phyloP scores from a whole-genome alignment of 2,888 invertebrate species.

The Incurvaria masculella region DNA sequence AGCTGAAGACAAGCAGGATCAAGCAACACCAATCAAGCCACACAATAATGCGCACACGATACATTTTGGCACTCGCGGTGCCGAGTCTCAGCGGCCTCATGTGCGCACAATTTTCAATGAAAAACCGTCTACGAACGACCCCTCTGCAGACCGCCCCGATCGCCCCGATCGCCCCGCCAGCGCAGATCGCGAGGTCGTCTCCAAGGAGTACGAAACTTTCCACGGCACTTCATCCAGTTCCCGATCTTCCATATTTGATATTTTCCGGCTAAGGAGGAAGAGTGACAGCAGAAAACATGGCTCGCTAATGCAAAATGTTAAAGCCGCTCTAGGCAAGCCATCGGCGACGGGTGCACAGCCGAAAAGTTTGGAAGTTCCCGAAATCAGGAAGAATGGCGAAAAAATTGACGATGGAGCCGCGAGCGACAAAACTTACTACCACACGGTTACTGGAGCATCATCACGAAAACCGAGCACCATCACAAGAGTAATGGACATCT shows the following conservation, averaged over 20 bases:
- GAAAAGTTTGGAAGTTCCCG: constrained; percentile 32
- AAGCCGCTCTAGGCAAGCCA: constrained; percentile 20
- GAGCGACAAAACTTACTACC: constrained; percentile 49
- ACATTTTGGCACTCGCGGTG: constrained; percentile 48
- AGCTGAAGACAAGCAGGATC: constrained; percentile 32
- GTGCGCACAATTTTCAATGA: constrained; percentile 48
- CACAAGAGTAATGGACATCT: constrained; percentile 50
- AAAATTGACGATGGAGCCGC: constrained; percentile 33
- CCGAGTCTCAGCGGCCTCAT: constrained; percentile 45
- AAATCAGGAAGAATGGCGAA: constrained; percentile 32
- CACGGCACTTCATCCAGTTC: constrained; percentile 49
- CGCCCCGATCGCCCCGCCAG: constrained; percentile 45
- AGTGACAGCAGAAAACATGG: constrained; percentile 47
- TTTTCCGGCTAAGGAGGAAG: constrained; percentile 47
- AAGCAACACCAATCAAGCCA: constrained; percentile 28
- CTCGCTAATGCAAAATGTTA: constrained; percentile 30
- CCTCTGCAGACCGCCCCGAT: too few species aligned
- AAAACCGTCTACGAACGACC: constrained; percentile 29
- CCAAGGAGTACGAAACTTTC: constrained; percentile 46
- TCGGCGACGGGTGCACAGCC: constrained; percentile 16
- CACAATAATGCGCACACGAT: constrained; percentile 47
- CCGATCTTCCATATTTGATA: constrained; percentile 51
- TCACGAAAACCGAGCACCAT: constrained; percentile 50
- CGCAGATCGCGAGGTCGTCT: constrained; percentile 35
- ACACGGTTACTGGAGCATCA: constrained; percentile 50